Conservation (phyloP, 1,140 invertebrate genomes). For the Neelides sp. region DNA sequence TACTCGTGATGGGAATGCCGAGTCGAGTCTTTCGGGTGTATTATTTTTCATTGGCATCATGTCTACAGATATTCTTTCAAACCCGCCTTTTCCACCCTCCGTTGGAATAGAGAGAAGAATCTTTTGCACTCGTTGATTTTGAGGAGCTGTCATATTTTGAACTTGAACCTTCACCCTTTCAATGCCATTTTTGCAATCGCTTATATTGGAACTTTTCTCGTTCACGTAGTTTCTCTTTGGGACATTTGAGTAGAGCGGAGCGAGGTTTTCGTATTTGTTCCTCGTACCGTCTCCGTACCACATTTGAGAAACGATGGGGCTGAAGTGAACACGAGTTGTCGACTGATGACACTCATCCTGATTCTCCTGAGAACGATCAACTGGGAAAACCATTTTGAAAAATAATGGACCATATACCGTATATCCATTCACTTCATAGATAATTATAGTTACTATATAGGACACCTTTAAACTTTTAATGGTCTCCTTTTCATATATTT, state of each 20-base stretch:
- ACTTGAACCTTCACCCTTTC: conserved; percentile 15
- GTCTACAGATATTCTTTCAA: conserved; percentile 5
- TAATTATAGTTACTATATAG: no score
- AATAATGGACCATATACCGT: no score
- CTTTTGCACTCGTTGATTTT: conserved; percentile 2
- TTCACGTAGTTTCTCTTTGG: background rate
- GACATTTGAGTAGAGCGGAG: background rate
- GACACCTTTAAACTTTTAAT: no score
- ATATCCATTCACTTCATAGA: no score
- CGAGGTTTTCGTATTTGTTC: background rate
- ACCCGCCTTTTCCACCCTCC: background rate
- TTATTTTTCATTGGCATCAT: conserved; percentile 3
- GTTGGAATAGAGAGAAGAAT: conserved; percentile 3
- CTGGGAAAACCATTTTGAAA: conserved; percentile 12
- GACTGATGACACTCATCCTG: no score
- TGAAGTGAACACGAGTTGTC: conserved; percentile 23
- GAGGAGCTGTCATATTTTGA: conserved; percentile 8
- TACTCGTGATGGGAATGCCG: background rate
- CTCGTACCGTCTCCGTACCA: conserved; percentile 6
- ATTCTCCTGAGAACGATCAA: background rate
- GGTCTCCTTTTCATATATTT: no score
- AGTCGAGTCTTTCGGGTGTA: background rate
- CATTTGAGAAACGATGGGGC: conserved; percentile 20
- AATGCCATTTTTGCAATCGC: background rate
- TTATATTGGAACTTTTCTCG: background rate